Conservation (phyloP, 2,888 invertebrate species). For the Pardosa pseudoannulata region DNA sequence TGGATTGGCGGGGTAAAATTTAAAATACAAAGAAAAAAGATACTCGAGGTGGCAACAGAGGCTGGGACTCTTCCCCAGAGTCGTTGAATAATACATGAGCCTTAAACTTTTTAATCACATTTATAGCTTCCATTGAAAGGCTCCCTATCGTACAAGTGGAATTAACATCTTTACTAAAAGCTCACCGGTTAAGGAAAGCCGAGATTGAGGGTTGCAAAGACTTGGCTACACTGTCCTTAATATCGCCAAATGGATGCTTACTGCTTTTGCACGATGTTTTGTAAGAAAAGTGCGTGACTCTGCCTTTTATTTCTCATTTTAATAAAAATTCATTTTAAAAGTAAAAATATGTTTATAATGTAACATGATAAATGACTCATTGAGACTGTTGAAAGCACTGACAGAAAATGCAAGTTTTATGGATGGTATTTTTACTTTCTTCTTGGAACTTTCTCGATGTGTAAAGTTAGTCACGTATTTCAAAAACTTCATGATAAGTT, state of each 20-base stretch:
- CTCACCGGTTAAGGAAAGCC: conserved; percentile 63
- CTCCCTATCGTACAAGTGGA: conserved; percentile 71
- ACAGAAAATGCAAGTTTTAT: too few species aligned
- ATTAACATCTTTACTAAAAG: conserved; percentile 71
- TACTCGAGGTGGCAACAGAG: conserved; percentile 65
- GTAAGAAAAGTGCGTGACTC: too few species aligned
- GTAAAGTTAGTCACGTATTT: too few species aligned
- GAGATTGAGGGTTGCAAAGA: conserved; percentile 54
- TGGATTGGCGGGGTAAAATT: conserved; percentile 59
- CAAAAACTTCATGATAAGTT: too few species aligned
- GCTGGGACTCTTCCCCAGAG: conserved; percentile 45
- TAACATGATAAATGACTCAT: too few species aligned
- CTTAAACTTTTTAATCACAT: conserved; percentile 73
- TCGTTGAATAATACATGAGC: conserved; percentile 70
- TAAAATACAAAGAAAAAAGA: conserved; percentile 65
- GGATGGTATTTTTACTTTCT: too few species aligned
- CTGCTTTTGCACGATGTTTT: too few species aligned
- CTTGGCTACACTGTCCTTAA: conserved; percentile 24
- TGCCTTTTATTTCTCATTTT: too few species aligned
- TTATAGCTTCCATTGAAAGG: conserved; percentile 72
- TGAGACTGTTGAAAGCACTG: too few species aligned
- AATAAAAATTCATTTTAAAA: background rate
- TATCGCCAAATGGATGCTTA: background rate
- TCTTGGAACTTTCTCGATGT: too few species aligned
- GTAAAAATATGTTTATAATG: too few species aligned